Base-by-base conservation (phyloP, 2,797 vertebrate genomes). In the Percopsis omiscomaycus region DNA sequence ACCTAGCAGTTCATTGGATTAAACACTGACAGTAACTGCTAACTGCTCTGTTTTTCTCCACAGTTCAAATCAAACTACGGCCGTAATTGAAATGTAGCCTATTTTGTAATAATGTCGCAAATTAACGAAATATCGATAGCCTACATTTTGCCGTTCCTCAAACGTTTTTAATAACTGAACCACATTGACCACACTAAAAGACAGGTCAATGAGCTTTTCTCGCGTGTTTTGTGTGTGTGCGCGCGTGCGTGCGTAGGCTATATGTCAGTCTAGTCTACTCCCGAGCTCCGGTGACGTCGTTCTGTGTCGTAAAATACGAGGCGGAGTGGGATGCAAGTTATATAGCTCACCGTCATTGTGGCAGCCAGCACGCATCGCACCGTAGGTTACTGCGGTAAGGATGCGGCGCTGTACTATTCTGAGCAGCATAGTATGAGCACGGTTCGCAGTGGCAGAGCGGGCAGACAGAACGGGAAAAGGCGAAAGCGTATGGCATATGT, bases 311-410 rank as follows among this genome's bases (percentile, higher is more conserved):
- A 74, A 69, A 59, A 60, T 29, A 60, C 61, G 54, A 27, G 58
- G 6, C 76, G 77, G 87, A 84, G 90, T 84, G 87, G 88, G 90
- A 82, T 87, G 88, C 77, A 73, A 78, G 85, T 85, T 68, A 68
- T 76, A 81, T 68, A 80, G 80, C 78, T 72, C 76, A 77, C 81
- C 79, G 86, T 87, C 88, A 87, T 85, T 78, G 66, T 66, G 82
- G 71, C 81, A 73, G 60, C 78, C 71, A 12, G 44, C 44, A 50
- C 48, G 48, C 48, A n/a, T 64, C 68, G 73, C 73, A 73, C 77
- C 77, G 79, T 80, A 84, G 74, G 60, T 81, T 73, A 86, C 88
- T 92, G 89, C 91, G 86, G 88, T 88, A 89, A 73, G 59, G 85
- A 90, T 86, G 87, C 86, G 84, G 73, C 78, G 81, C 53, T 66